Percentiles rank a stretch among this genome's conserved stretches.
Evolutionary conservation across 2,797 vertebrate species (phyloP).

Genomic region (Chromobotia macracanthus): DNA sequence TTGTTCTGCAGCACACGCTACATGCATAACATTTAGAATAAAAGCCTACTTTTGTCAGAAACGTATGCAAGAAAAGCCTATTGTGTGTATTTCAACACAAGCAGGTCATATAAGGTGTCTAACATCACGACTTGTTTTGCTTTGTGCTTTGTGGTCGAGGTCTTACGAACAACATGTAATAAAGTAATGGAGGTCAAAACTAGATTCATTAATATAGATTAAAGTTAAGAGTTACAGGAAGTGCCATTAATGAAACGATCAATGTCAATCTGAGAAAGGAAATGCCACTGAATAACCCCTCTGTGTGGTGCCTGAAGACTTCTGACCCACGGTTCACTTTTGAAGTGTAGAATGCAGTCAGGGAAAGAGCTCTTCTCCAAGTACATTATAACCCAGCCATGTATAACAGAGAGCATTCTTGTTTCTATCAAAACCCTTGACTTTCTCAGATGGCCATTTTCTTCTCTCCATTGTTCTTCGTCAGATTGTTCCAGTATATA

Average conservation of each 20-base stretch:
- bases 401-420: slow-evolving; percentile 16
- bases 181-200: slow-evolving; percentile 19
- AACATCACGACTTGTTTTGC: slow-evolving; percentile 2
- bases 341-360: slow-evolving; percentile 17
- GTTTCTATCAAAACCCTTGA: slow-evolving; percentile 12
- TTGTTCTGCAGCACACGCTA: not conserved
- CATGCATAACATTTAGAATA: not conserved
- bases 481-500: not conserved
- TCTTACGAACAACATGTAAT: slow-evolving; percentile 10
- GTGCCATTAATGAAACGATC: slow-evolving; percentile 23
- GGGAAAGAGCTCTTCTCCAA: not conserved
- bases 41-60: not conserved
- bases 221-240: slow-evolving; percentile 28
- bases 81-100: not conserved
- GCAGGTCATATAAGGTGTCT: not conserved
- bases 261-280: not conserved
- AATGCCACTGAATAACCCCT: not conserved
- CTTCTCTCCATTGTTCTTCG: slow-evolving; percentile 15
- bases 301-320: not conserved
- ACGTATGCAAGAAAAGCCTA: not conserved
- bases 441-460: slow-evolving; percentile 32
- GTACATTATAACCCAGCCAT: slow-evolving; percentile 13
- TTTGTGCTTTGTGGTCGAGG: not conserved
- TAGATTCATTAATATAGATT: slow-evolving; percentile 26
- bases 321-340: slow-evolving; percentile 9